Base-by-base conservation (phyloP, 2,113 vertebrate species). In the Leptodactylus fuscus region DNA sequence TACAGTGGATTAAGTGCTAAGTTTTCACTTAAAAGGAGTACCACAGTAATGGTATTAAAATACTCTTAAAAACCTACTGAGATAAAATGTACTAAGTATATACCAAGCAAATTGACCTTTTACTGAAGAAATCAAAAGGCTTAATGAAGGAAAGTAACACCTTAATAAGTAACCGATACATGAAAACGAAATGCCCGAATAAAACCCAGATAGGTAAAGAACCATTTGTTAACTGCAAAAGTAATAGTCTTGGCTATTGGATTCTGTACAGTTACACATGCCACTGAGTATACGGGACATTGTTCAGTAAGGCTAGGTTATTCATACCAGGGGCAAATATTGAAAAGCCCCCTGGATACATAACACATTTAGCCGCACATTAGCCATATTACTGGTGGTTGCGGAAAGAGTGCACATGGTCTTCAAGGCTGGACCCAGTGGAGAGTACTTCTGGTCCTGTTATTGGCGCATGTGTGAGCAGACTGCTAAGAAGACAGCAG, bases 21-120 rank as follows among this genome's bases (percentile, higher is more conserved):
- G 36, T 71, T 71, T 41, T 71, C 34, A 71, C 18, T 71, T 71
- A 71, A 44, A 44, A 71, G 69, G 20, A 36, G 65, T 16, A 41
- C 1, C 41, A 22, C 36, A 44, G 20, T 36, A 71, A 36, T 20
- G 34, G 16, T 70, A 22, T 70, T 34, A 70, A 18, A 16, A 38
- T 70, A 70, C 41, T 36, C 5, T 38, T 20, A 38, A 22, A 67
- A 70, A 41, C 67, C 67, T 36, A 70, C 67, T 70, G 67, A 38
- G 67, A 5, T 70, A 18, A 70, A 36, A 67, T 53, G 20, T 53
- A 6, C 20, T 22, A 53, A 53, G 51, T 58, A 58, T 5, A 20
- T 71, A 7, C 13, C 41, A 18, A 18, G 5, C 36, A 41, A 38
- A 70, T 9, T 41, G 36, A 38, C 20, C 18, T 71, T 44, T 9